Evolutionary conservation across 2,888 invertebrate species (phyloP), one percentile per base, ranked within the genome.

Genomic region (Amiota communis): DNA sequence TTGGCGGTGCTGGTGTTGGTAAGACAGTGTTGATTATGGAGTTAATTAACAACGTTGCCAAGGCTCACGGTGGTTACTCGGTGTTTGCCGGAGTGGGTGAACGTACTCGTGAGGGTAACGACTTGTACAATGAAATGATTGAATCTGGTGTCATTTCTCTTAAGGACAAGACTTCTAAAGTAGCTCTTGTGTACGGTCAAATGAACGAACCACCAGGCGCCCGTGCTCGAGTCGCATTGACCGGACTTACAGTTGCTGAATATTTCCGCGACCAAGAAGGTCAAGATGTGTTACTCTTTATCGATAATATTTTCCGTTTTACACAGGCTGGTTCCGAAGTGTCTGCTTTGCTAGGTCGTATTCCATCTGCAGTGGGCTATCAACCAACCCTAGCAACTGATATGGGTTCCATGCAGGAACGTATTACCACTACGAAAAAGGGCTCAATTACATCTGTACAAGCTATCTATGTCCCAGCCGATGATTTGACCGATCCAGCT

Each of bases 161-260:
- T 17, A 96, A 94, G 88, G 96, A 96, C 88, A 95, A 96, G 90
- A 94, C 94, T 59, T 97, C 97, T 8, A 98, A 98, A 76, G 86
- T 87, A 36, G 95, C 97, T 0, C 93, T 97, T 71, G 97, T 97
- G 78, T 98, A 97, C 86, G 97, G 97, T 73, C 97, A 97, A 91
- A 97, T 97, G 97, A 97, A 98, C 89, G 97, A 98, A 90, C 97
- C 98, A 72, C 98, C 98, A 76, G 97, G 97, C 83, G 97, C 97
- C 73, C 94, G 97, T 90, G 97, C 97, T 84, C 95, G 97, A 90
- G 97, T 98, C 73, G 97, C 97, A 75, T 91, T 98, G 79, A 97
- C 97, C 83, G 97, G 97, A 80, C 91, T 98, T 78, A 97, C 97
- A 48, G 96, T 97, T 56, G 97, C 98, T 46, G 97, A 97, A 88